phyloP scores from a whole-genome alignment of 1,140 invertebrate genomes.

The Drosophila tsacasi region DNA sequence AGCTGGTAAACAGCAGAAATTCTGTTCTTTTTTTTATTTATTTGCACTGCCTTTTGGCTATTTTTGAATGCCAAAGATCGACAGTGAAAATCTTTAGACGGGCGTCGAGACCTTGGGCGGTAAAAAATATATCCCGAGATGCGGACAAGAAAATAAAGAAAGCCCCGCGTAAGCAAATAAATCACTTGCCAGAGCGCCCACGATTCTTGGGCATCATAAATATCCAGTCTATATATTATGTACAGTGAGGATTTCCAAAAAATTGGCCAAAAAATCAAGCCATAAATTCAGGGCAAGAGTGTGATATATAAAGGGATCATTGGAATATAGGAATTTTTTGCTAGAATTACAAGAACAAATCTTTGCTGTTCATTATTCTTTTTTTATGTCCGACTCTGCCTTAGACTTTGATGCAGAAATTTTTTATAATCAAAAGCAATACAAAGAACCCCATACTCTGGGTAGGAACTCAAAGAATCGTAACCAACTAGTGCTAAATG shows the following conservation, averaged over 20 bases:
- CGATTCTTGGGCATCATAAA: conserved; percentile 48
- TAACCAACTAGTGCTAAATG: neutral
- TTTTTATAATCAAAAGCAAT: neutral
- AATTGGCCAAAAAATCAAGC: neutral
- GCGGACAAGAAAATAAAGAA: conserved; percentile 40
- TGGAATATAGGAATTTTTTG: neutral
- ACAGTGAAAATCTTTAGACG: conserved; percentile 61
- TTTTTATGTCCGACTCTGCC: too few relatives aligned
- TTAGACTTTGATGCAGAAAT: neutral
- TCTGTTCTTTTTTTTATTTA: conserved; percentile 10
- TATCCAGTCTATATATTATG: conserved; percentile 18
- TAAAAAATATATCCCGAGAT: conserved; percentile 25
- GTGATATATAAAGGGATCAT: neutral
- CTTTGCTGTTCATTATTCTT: neutral
- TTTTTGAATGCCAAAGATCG: conserved; percentile 80
- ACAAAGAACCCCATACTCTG: neutral
- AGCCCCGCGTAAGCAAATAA: conserved; percentile 73
- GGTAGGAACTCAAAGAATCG: too few relatives aligned
- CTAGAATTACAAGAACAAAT: neutral
- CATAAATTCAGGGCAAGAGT: neutral
- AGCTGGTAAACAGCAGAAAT: conserved; percentile 60
- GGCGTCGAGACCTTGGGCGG: conserved; percentile 65
- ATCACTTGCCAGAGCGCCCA: conserved; percentile 56
- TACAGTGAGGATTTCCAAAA: neutral
- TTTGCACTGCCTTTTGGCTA: conserved; percentile 40